Conservation (phyloP, 2,113 vertebrate genomes). For the Lipotes vexillifer region DNA sequence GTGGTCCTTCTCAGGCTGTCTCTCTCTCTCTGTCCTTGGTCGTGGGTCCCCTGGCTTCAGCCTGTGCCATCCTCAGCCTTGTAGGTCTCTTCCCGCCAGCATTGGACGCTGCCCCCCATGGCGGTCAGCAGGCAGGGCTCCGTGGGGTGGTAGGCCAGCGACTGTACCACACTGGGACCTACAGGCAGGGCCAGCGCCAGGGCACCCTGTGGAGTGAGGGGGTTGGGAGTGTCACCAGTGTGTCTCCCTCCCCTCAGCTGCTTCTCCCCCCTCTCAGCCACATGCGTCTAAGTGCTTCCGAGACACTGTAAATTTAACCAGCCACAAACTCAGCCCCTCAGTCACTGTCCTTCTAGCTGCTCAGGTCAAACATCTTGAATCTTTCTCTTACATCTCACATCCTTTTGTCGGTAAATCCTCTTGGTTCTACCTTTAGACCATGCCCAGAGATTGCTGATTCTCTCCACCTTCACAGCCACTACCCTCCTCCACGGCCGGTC, state of each 20-base stretch:
- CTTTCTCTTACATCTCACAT: not conserved
- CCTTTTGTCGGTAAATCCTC: not conserved
- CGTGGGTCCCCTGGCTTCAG: not conserved
- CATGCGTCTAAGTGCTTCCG: not conserved
- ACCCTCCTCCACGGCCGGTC: not conserved
- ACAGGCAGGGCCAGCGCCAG: slow-evolving; percentile 83
- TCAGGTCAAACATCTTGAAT: not conserved
- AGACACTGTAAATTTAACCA: not conserved
- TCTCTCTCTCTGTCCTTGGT: not conserved
- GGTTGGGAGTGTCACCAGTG: not conserved
- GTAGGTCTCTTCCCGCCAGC: slow-evolving; percentile 87
- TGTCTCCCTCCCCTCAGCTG: not conserved
- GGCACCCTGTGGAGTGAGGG: slow-evolving; percentile 80
- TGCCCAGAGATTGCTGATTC: too few relatives aligned
- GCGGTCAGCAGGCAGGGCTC: slow-evolving; percentile 87
- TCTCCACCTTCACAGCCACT: too few relatives aligned
- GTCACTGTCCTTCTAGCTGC: not conserved
- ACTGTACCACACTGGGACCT: slow-evolving; percentile 89
- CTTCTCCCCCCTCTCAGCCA: not conserved
- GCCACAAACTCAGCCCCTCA: not conserved
- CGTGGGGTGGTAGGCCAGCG: slow-evolving; percentile 89
- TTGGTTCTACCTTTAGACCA: not conserved
- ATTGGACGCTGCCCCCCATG: slow-evolving; percentile 85
- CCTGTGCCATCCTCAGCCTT: slow-evolving; percentile 65
- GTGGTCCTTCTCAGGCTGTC: not conserved